Evolutionary conservation across 2,113 vertebrate species (phyloP).

Genomic region (Saccopteryx bilineata): DNA sequence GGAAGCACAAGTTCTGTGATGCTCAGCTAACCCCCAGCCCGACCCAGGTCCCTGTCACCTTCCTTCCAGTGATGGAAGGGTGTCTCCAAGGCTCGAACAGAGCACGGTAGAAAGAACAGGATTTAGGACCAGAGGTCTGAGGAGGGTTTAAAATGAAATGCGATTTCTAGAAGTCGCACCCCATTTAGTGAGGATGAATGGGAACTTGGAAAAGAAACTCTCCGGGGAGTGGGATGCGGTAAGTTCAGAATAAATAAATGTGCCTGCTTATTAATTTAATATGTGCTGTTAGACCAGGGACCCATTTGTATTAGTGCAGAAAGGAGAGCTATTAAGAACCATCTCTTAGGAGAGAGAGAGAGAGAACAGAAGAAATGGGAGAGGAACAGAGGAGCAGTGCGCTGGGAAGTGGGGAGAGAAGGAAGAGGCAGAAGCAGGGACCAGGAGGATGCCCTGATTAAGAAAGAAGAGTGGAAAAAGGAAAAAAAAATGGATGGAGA

Average conservation of each 20-base stretch:
- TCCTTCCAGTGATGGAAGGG: background rate
- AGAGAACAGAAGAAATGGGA: background rate
- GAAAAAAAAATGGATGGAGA: background rate
- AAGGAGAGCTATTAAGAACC: constrained; percentile 54
- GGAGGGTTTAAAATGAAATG: background rate
- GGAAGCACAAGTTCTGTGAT: background rate
- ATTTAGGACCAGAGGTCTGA: background rate
- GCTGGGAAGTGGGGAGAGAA: background rate
- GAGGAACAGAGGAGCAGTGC: fast-evolving
- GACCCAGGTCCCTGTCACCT: background rate
- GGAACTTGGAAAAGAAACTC: background rate
- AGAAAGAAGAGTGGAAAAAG: background rate
- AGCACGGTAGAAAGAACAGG: fast-evolving
- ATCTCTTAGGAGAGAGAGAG: background rate
- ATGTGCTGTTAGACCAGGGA: background rate
- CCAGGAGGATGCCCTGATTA: background rate
- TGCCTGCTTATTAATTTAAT: constrained; percentile 54
- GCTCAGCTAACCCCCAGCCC: too few species aligned
- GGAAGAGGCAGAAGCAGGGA: background rate
- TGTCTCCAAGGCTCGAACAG: background rate
- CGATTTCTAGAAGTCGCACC: background rate
- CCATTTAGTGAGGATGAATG: constrained; percentile 8
- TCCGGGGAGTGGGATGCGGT: background rate
- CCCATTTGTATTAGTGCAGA: background rate
- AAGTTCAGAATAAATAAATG: constrained; percentile 60